phyloP scores from a whole-genome alignment of 2,113 vertebrate genomes.

The Tyrannus savana region DNA sequence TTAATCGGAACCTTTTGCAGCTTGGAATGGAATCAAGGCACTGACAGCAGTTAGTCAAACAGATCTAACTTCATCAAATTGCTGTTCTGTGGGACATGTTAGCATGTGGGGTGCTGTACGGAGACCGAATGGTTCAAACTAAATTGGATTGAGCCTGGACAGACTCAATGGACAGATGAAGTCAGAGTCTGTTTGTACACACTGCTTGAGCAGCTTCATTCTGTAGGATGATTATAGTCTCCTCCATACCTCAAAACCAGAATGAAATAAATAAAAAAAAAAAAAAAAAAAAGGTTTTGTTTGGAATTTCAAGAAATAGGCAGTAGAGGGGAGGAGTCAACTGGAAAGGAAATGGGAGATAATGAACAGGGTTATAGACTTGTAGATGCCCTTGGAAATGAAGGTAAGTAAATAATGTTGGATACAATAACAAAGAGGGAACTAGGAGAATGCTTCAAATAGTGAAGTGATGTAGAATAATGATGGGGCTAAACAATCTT shows the following conservation, averaged over 20 bases:
- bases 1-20: background rate
- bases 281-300: background rate
- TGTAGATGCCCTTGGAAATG: background rate
- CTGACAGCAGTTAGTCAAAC: background rate
- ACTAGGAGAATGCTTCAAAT: background rate
- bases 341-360: background rate
- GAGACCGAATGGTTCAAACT: background rate
- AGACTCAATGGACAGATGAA: background rate
- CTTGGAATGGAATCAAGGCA: background rate
- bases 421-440: background rate
- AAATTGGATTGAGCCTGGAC: background rate
- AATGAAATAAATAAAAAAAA: background rate
- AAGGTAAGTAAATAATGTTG: background rate
- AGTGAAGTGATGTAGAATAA: background rate
- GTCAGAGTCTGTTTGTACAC: background rate
- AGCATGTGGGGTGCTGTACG: rapidly evolving
- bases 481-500: background rate
- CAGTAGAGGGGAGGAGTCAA: background rate
- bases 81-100: background rate
- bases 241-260: background rate
- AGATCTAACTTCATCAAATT: background rate
- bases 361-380: background rate
- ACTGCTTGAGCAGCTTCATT: background rate
- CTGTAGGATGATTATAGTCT: background rate
- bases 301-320: background rate